Base-by-base conservation (phyloP, 1,140 invertebrate species). In the Drosophila dunni region DNA sequence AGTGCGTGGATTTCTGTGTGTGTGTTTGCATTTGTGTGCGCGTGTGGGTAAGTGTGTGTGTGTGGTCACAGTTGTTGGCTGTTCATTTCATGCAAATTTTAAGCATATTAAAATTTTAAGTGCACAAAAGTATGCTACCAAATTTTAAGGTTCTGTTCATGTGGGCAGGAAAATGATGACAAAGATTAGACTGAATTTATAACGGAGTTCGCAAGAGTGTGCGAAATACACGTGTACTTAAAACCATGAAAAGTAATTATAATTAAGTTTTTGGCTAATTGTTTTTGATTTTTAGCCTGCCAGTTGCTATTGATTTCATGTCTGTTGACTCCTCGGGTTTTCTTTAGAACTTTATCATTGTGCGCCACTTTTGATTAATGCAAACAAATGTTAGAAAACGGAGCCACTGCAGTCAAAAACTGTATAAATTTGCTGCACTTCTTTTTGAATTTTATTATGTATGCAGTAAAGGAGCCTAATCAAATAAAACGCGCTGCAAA, bases 71-170 rank as follows among this genome's bases (percentile, higher is more conserved):
- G 45, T 48, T 56, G 60, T n/a, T 46, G 62, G 62, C 24, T 45
- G 50, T 10, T 46, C 15, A 71, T 69, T 78, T 74, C 20, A 78
- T 74, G 61, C 56, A 69, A 65, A 80, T 80, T 72, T 79, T 71
- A 62, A 63, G 78, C 72, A 76, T 76, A 74, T 77, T 77, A 73
- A 81, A 81, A 81, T 56, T 72, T 73, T 46, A 66, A 63, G 63
- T 45, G 17, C 70, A 66, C 64, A 78, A 81, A 73, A 66, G 65
- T 62, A 45, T 81, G 58, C 67, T 63, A 46, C 57, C 44, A 10
- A 69, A 56, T 70, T 82, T 78, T 75, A 46, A 17, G 68, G 13
- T 53, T 45, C 45, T 42, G 56, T 51, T 71, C 45, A 48, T 60
- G 64, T 48, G 66, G 46, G 42, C 73, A 50, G 57, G 81, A 45